phyloP scores from a whole-genome alignment of 2,888 invertebrate species.

The Eupithecia inturbata region DNA sequence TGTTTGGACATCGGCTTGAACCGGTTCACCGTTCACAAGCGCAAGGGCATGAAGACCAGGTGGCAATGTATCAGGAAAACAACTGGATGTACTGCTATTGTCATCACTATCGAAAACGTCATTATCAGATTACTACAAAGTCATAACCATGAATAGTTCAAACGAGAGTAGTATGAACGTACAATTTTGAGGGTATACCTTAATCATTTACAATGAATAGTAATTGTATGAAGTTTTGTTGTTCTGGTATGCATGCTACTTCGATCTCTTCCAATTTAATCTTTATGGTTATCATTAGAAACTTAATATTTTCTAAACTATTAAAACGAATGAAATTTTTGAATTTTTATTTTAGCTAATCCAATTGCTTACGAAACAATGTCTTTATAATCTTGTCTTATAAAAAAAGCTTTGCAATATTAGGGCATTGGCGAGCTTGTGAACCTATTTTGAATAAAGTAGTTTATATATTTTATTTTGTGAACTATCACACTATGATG shows the following conservation, averaged over 20 bases:
- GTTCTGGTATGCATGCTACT: background rate
- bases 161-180: background rate
- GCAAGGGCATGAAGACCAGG: slow-evolving; percentile 65
- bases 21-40: slow-evolving; percentile 69
- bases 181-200: background rate
- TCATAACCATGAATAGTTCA: slow-evolving; percentile 38
- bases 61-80: slow-evolving; percentile 51
- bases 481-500: too few species aligned
- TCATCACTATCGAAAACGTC: slow-evolving; percentile 49
- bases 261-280: background rate
- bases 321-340: background rate
- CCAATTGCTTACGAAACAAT: too few species aligned
- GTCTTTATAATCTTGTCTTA: too few species aligned
- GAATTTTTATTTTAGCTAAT: background rate
- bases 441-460: too few species aligned
- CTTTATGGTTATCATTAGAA: too few species aligned
- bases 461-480: too few species aligned
- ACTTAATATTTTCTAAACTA: background rate
- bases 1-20: slow-evolving; percentile 63
- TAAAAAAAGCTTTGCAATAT: too few species aligned
- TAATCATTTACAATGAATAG: background rate
- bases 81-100: slow-evolving; percentile 53
- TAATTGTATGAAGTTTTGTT: background rate
- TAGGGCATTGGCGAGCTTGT: too few species aligned
- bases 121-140: slow-evolving; percentile 35